These are phyloP conservation scores for Isoperla grammatica DNA, from an alignment of 2,888 invertebrate species.

Conservation along the genomic window DNA sequence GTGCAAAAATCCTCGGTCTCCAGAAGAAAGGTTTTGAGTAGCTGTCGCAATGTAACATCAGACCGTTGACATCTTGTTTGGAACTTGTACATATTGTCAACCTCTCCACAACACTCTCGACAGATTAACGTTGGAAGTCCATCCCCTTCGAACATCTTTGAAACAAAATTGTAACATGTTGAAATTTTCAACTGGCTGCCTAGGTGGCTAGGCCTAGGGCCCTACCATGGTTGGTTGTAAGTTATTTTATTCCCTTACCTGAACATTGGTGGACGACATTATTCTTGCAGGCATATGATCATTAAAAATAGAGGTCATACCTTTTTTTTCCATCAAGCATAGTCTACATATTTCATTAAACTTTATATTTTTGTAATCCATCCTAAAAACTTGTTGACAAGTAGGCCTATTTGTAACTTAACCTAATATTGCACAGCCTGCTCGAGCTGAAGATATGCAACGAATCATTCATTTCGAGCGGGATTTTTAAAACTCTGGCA, in stretches of 20 bases:
- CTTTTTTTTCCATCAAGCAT: conserved; percentile 19
- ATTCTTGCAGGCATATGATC: conserved; percentile 20
- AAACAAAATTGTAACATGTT: conserved; percentile 16
- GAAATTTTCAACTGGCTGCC: no score
- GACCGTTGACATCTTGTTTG: conserved; percentile 48
- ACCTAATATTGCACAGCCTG: no score
- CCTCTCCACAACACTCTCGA: conserved; percentile 49
- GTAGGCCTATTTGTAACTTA: no score
- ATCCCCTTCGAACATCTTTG: conserved; percentile 45
- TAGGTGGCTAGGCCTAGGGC: background rate
- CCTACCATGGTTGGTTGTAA: no score
- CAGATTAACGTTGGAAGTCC: conserved; percentile 48
- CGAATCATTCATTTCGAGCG: no score
- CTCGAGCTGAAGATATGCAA: no score
- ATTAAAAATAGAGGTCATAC: conserved; percentile 22
- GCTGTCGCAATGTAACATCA: conserved; percentile 43
- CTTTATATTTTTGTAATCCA: background rate
- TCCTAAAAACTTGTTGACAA: no score
- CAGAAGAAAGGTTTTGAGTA: conserved; percentile 44
- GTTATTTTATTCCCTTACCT: conserved; percentile 25
- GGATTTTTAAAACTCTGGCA: no score
- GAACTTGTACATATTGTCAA: conserved; percentile 48
- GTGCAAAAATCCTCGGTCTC: conserved; percentile 34
- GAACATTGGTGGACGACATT: conserved; percentile 22
- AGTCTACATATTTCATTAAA: conserved; percentile 24